Percentiles rank a stretch among this genome's conserved stretches.
These are phyloP conservation scores for Phrynocephalus guinanensis DNA, from an alignment of 2,797 vertebrate species.

Conservation along the genomic window DNA sequence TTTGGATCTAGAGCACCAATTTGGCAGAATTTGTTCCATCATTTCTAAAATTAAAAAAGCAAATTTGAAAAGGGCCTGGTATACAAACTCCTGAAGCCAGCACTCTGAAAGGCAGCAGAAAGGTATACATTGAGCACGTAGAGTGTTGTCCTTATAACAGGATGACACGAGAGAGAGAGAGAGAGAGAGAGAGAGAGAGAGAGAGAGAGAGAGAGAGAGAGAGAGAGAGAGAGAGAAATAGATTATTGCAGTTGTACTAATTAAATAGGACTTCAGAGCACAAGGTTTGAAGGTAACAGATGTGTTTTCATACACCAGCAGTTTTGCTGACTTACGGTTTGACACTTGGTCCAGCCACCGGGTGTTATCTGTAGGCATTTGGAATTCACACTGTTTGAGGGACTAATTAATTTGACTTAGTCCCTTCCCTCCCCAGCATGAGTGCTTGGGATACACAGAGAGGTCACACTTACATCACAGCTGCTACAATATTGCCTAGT, in stretches of 20 bases:
- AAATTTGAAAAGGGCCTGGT: no score
- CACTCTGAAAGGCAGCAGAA: not conserved
- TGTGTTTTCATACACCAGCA: constrained; percentile 32
- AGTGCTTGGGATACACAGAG: not conserved
- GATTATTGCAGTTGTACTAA: constrained; percentile 15
- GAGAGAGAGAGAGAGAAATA: not conserved
- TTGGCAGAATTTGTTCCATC: no score
- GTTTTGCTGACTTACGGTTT: constrained; percentile 15
- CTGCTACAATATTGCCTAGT: not conserved
- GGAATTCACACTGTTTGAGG: constrained; percentile 18
- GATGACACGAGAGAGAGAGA: not conserved
- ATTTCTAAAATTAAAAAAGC: no score
- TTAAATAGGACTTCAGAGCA: constrained; percentile 30
- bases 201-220: not conserved
- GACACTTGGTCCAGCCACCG: constrained; percentile 13
- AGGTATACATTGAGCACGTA: not conserved
- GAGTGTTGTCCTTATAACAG: not conserved
- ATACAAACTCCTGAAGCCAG: no score
- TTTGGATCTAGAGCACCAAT: no score
- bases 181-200: not conserved
- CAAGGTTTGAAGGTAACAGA: constrained; percentile 16
- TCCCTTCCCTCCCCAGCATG: not conserved
- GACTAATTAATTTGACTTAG: constrained; percentile 27
- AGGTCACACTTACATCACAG: constrained; percentile 6
- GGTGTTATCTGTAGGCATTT: constrained; percentile 8